Evolutionary conservation across 1,140 invertebrate genomes (phyloP).

Genomic region (Drosophila trapezifrons): DNA sequence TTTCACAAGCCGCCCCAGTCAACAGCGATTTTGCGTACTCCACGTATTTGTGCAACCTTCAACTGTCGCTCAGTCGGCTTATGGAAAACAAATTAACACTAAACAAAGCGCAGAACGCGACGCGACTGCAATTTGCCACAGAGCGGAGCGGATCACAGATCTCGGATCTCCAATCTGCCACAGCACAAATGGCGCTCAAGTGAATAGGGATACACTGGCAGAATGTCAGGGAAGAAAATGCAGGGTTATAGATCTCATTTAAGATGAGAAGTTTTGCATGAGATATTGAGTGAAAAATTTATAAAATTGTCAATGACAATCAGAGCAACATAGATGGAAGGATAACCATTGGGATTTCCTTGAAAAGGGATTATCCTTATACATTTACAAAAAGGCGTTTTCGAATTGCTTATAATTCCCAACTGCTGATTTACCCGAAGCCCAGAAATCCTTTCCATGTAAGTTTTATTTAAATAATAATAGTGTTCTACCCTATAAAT

Average conservation of each 20-base stretch:
- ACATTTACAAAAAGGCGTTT: too few relatives aligned
- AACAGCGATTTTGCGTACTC: slow-evolving; percentile 59
- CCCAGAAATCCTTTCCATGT: too few relatives aligned
- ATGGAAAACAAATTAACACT: slow-evolving; percentile 74
- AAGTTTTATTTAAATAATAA: too few relatives aligned
- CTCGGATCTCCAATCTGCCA: slow-evolving; percentile 48
- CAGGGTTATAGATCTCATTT: too few relatives aligned
- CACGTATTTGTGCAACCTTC: slow-evolving; percentile 73
- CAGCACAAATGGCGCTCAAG: slow-evolving; percentile 32
- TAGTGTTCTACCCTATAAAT: too few relatives aligned
- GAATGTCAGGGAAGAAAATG: not conserved
- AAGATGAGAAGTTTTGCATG: not conserved
- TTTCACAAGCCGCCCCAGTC: slow-evolving; percentile 51
- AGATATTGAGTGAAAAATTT: not conserved
- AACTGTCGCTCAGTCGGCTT: slow-evolving; percentile 62
- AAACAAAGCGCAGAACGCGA: slow-evolving; percentile 61
- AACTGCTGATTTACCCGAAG: too few relatives aligned
- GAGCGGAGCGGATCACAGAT: slow-evolving; percentile 50
- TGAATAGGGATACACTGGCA: slow-evolving; percentile 31
- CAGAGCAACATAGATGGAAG: not conserved
- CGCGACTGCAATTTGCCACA: slow-evolving; percentile 78
- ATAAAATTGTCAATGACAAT: not conserved
- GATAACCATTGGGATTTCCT: not conserved
- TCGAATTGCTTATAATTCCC: not conserved
- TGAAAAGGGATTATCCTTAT: not conserved